These are phyloP conservation scores for Syrista parreyssii DNA, from an alignment of 2,888 invertebrate species.

Conservation along the genomic window DNA sequence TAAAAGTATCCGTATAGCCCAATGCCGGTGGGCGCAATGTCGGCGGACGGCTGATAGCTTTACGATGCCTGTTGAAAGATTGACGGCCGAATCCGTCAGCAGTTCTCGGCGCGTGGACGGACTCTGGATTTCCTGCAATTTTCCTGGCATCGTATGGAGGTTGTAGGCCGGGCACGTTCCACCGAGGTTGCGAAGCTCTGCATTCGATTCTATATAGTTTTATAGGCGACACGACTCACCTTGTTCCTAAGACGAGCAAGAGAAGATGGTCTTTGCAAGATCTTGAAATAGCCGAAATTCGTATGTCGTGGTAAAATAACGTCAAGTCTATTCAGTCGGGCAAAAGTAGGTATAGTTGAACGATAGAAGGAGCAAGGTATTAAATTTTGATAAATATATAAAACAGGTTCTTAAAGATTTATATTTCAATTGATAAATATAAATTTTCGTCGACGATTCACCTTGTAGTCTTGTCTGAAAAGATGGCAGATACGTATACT, in stretches of 20 bases:
- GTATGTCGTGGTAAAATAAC: background rate
- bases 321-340: background rate
- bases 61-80: constrained; percentile 59
- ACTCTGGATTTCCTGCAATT: constrained; percentile 50
- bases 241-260: background rate
- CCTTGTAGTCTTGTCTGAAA: background rate
- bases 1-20: constrained; percentile 31
- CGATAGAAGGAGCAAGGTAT: background rate
- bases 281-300: background rate
- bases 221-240: background rate
- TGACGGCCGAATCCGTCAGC: constrained; percentile 62
- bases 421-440: background rate
- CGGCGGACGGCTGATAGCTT: constrained; percentile 48
- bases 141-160: constrained; percentile 27
- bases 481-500: background rate
- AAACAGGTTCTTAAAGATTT: background rate
- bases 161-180: constrained; percentile 53
- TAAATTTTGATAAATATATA: background rate
- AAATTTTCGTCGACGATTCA: background rate
- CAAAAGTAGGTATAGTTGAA: background rate
- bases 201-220: constrained; percentile 37
- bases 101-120: constrained; percentile 46
- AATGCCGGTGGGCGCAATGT: constrained; percentile 34
- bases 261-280: background rate
- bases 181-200: constrained; percentile 43